phyloP scores from a whole-genome alignment of 2,113 vertebrate genomes.

The Bos taurus region DNA sequence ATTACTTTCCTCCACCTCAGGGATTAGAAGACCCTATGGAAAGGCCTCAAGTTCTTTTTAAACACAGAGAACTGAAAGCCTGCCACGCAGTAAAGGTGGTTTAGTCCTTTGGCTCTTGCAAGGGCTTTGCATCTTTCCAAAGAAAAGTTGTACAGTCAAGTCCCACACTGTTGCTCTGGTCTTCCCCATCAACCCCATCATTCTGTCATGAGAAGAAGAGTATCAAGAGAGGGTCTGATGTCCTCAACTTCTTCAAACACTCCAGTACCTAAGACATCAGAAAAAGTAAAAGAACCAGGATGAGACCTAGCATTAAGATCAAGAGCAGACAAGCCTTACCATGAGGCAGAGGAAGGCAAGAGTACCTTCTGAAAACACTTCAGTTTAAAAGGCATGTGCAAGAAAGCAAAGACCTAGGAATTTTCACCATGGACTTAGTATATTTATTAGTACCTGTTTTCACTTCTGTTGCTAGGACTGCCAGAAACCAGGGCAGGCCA shows the following conservation, averaged over 20 bases:
- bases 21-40: no score
- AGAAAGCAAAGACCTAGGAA: not conserved
- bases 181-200: rapidly evolving
- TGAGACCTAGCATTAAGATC: not conserved
- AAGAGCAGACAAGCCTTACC: not conserved
- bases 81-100: not conserved
- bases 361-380: not conserved
- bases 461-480: not conserved
- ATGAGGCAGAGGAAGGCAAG: not conserved
- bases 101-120: not conserved
- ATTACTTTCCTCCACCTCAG: not conserved
- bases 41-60: not conserved
- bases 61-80: not conserved
- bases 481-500: no score
- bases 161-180: not conserved
- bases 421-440: not conserved
- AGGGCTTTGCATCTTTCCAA: not conserved
- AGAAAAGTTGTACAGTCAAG: not conserved
- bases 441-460: not conserved
- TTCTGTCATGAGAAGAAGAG: not conserved
- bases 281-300: not conserved
- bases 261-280: not conserved
- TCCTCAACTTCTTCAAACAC: not conserved
- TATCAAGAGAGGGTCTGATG: not conserved
- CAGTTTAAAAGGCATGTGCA: no score